phyloP scores from a whole-genome alignment of 1,140 invertebrate genomes.

The Pemphigus obesinymphae region DNA sequence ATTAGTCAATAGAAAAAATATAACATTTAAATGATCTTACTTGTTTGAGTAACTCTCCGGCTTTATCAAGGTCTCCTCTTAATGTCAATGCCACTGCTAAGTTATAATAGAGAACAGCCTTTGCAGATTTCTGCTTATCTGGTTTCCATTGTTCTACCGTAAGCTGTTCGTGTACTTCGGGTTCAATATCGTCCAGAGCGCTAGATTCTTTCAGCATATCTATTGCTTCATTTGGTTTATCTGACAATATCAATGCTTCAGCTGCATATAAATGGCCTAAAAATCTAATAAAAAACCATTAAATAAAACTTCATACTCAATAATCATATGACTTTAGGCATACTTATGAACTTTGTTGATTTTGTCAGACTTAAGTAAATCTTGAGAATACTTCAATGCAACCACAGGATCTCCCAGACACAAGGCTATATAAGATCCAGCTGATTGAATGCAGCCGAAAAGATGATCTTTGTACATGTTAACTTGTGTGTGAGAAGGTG shows the following conservation, averaged over 20 bases:
- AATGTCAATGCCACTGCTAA: constrained; percentile 71
- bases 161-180: constrained; percentile 34
- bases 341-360: constrained; percentile 33
- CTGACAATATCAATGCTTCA: constrained; percentile 79
- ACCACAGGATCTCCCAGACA: constrained; percentile 77
- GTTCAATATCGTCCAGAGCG: constrained; percentile 58
- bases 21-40: constrained; percentile 48
- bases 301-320: neutral
- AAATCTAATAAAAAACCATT: constrained; percentile 56
- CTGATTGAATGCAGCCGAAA: constrained; percentile 63
- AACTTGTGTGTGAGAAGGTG: constrained; percentile 8
- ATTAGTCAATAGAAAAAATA: neutral
- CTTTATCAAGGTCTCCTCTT: constrained; percentile 70
- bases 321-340: neutral
- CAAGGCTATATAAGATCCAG: constrained; percentile 76
- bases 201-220: constrained; percentile 76
- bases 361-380: constrained; percentile 23
- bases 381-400: constrained; percentile 68
- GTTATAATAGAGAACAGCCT: constrained; percentile 71
- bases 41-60: constrained; percentile 63
- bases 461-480: constrained; percentile 41
- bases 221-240: constrained; percentile 77
- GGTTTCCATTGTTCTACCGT: constrained; percentile 62
- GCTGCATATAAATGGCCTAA: constrained; percentile 83
- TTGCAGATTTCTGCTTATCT: constrained; percentile 60